phyloP scores from a whole-genome alignment of 2,888 invertebrate genomes.

The Amblyjoppa fuscipennis region DNA sequence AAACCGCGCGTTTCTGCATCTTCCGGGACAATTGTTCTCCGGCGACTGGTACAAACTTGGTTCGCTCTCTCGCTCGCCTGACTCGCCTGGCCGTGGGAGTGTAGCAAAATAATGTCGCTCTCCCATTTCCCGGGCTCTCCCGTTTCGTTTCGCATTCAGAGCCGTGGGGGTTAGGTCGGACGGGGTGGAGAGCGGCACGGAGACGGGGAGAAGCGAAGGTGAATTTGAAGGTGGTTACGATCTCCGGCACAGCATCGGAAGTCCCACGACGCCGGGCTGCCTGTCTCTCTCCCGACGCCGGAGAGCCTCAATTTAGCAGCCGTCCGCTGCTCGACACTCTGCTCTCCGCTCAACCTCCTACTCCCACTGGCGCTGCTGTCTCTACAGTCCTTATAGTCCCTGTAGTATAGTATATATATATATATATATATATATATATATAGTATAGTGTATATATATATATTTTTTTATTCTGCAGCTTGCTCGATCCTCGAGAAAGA shows the following conservation, averaged over 20 bases:
- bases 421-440: too few species aligned
- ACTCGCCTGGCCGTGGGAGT: background rate
- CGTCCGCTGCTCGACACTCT: constrained; percentile 57
- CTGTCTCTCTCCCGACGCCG: constrained; percentile 53
- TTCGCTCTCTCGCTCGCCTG: background rate
- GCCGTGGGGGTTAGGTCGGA: background rate
- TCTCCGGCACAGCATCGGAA: constrained; percentile 42
- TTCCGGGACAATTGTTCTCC: constrained; percentile 40
- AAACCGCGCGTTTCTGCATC: constrained; percentile 5
- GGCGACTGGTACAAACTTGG: background rate
- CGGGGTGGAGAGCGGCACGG: constrained; percentile 13
- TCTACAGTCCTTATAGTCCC: constrained; percentile 58
- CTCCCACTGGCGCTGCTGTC: constrained; percentile 33
- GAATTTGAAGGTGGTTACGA: constrained; percentile 66
- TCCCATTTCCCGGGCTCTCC: constrained; percentile 29
- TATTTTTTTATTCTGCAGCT: constrained; percentile 43
- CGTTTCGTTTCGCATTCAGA: constrained; percentile 46
- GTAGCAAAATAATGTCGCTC: constrained; percentile 20
- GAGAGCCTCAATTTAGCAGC: constrained; percentile 66
- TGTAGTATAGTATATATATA: constrained; percentile 34
- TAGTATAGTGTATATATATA: too few species aligned
- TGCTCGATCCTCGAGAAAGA: constrained; percentile 43
- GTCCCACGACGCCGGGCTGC: constrained; percentile 60
- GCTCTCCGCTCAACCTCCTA: constrained; percentile 44
- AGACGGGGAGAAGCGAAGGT: constrained; percentile 48